A percentile compares a stretch with the other conserved stretches of the same genome.
Conservation (phyloP, 1,140 invertebrate species). For the Drosophila punjabiensis region DNA sequence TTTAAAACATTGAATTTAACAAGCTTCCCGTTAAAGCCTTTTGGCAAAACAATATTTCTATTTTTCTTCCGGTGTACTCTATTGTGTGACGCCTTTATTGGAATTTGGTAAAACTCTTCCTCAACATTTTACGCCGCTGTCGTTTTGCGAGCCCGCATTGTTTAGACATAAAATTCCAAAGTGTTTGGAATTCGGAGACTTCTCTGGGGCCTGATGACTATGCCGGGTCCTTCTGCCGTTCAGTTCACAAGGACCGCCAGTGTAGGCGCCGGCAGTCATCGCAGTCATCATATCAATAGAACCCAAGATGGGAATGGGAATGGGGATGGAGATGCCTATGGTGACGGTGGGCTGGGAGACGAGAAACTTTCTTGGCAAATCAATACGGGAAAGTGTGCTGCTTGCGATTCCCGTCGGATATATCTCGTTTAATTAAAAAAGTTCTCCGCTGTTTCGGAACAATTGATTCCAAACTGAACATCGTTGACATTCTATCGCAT, state of each 20-base stretch:
- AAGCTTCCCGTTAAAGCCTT: not conserved
- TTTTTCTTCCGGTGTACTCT: not conserved
- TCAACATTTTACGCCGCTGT: conserved; percentile 70
- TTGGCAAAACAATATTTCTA: not conserved
- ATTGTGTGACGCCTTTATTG: conserved; percentile 37
- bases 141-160: conserved; percentile 72
- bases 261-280: conserved; percentile 5
- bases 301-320: conserved; percentile 5
- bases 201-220: conserved; percentile 26
- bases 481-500: conserved; percentile 73
- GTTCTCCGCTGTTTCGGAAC: conserved; percentile 60
- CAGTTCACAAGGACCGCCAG: not conserved
- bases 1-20: not conserved
- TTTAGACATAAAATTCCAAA: conserved; percentile 77
- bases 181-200: conserved; percentile 76
- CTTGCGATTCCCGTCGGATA: conserved; percentile 30
- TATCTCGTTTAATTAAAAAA: conserved; percentile 80
- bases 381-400: conserved; percentile 55
- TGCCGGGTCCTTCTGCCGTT: conserved; percentile 11
- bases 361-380: conserved; percentile 56
- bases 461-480: conserved; percentile 67
- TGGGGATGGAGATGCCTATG: not conserved
- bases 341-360: not conserved
- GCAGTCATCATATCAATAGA: conserved; percentile 35
- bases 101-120: conserved; percentile 75